phyloP scores from a whole-genome alignment of 2,797 vertebrate genomes.

The Falco rusticolus region DNA sequence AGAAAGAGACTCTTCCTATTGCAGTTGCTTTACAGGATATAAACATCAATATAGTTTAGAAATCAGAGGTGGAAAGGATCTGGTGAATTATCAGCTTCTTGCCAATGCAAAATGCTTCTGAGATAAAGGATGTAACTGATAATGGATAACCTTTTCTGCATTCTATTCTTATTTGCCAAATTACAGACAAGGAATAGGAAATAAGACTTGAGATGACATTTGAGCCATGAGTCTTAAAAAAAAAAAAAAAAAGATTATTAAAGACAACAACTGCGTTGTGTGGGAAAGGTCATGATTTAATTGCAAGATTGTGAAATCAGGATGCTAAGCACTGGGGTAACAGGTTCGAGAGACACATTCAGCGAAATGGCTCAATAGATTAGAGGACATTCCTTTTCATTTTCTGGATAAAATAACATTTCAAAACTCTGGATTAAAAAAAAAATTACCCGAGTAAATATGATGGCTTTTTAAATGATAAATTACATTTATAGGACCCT shows the following conservation, averaged over 20 bases:
- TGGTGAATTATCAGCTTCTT: conserved; percentile 1
- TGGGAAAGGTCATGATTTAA: conserved; percentile 68
- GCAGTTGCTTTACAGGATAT: not conserved
- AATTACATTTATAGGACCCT: not conserved
- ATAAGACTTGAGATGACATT: conserved; percentile 62
- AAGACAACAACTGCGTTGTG: conserved; percentile 36
- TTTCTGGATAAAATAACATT: conserved; percentile 51
- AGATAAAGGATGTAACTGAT: conserved; percentile 28
- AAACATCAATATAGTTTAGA: conserved; percentile 1
- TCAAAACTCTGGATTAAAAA: conserved; percentile 8
- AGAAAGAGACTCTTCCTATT: not conserved
- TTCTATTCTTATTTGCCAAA: conserved; percentile 53
- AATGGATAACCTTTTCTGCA: conserved; percentile 51
- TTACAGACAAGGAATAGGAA: conserved; percentile 50
- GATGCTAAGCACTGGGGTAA: conserved; percentile 42
- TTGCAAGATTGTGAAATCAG: conserved; percentile 61
- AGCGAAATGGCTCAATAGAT: conserved; percentile 22
- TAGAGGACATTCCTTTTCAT: conserved; percentile 23
- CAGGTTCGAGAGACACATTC: conserved; percentile 25
- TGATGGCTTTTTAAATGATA: not conserved
- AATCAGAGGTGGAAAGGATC: not conserved
- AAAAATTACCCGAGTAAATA: not conserved
- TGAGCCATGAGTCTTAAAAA: conserved; percentile 37
- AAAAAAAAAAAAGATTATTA: conserved; percentile 22
- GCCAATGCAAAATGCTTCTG: not conserved